These are phyloP conservation scores for Apeltes quadracus DNA, from an alignment of 2,113 vertebrate genomes.

Conservation along the genomic window DNA sequence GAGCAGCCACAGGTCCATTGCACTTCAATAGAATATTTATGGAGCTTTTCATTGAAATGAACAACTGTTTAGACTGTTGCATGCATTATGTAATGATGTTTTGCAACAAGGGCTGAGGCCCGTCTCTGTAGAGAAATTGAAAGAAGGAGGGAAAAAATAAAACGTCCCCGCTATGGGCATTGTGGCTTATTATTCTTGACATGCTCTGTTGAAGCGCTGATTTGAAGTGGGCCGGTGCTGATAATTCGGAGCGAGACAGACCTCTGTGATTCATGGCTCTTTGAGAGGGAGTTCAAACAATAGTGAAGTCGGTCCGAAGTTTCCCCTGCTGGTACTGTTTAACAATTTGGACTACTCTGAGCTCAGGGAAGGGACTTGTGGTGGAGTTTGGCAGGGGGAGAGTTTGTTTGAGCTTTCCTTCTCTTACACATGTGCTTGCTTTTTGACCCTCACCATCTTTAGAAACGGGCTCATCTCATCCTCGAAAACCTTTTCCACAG, in stretches of 20 bases:
- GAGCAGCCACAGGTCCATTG: slow-evolving; percentile 25
- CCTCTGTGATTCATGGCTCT: slow-evolving; percentile 58
- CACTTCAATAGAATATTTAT: slow-evolving; percentile 60
- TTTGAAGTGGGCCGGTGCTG: slow-evolving; percentile 44
- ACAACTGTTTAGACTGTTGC: slow-evolving; percentile 61
- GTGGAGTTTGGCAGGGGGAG: slow-evolving; percentile 12
- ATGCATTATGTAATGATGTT: slow-evolving; percentile 66
- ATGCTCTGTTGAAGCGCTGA: slow-evolving; percentile 53
- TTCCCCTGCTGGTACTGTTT: slow-evolving; percentile 52
- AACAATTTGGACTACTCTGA: slow-evolving; percentile 41
- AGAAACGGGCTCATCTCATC: not conserved
- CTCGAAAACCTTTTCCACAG: not conserved
- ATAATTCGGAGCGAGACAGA: slow-evolving; percentile 41
- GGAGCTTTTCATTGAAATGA: slow-evolving; percentile 59
- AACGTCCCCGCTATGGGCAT: slow-evolving; percentile 7
- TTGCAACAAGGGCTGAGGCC: slow-evolving; percentile 43
- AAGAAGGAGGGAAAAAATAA: not conserved
- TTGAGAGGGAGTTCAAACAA: slow-evolving; percentile 57
- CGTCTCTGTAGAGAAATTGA: slow-evolving; percentile 4
- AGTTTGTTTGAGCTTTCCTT: slow-evolving; percentile 12
- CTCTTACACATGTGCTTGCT: not conserved
- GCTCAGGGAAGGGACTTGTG: slow-evolving; percentile 18
- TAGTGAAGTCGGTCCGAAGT: slow-evolving; percentile 19
- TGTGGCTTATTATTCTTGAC: slow-evolving; percentile 69
- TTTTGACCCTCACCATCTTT: slow-evolving; percentile 2